Conservation (phyloP, 2,888 invertebrate species). For the Nemapogon koenigi region DNA sequence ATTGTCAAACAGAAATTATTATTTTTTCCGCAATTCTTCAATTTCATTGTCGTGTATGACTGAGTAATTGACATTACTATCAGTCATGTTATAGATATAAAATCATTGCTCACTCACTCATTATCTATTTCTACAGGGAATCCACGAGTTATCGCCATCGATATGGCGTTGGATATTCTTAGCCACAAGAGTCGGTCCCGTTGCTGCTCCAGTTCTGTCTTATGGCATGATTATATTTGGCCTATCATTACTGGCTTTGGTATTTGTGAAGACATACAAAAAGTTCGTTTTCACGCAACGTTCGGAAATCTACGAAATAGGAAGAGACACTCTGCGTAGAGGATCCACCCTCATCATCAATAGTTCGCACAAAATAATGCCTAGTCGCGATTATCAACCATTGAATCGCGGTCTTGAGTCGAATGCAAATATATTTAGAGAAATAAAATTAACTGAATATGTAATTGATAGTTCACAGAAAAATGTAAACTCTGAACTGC, state of each 20-base stretch:
- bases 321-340: conserved; percentile 73
- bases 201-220: conserved; percentile 71
- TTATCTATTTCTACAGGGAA: conserved; percentile 61
- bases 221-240: conserved; percentile 78
- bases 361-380: conserved; percentile 65
- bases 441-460: background rate
- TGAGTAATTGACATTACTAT: no score
- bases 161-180: conserved; percentile 83
- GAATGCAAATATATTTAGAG: no score
- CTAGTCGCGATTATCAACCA: conserved; percentile 57
- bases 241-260: conserved; percentile 66
- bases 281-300: conserved; percentile 71
- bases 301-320: conserved; percentile 79
- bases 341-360: conserved; percentile 68
- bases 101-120: no score
- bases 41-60: no score
- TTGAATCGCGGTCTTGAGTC: conserved; percentile 22
- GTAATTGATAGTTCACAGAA: background rate
- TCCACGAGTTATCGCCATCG: conserved; percentile 79
- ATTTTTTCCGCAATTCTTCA: no score
- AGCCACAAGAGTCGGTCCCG: conserved; percentile 78
- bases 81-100: no score
- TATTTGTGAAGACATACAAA: conserved; percentile 78
- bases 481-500: background rate
- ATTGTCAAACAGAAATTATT: no score